Base-by-base conservation (phyloP, 1,140 invertebrate species). In the Hormaphis cornu region DNA sequence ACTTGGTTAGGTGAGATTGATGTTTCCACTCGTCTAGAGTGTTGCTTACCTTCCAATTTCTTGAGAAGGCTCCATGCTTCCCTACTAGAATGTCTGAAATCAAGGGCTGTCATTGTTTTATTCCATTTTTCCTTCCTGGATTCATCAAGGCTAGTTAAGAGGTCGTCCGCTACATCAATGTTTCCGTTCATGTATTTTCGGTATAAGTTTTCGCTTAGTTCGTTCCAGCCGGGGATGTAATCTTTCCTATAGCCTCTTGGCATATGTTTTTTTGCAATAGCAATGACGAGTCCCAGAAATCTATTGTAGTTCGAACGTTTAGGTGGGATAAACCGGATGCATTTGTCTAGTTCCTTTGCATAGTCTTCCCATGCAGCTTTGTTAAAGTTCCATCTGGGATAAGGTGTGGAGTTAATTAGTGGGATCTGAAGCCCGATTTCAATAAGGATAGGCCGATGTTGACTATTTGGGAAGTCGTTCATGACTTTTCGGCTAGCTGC, bases 371-470 rank as follows among this genome's bases (percentile, higher is more conserved):
- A 63, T 18, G 59, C 28, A 26, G 54, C 54, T 52, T 63, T 71
- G 24, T 46, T 24, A 33, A 71, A 61, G 33, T 70, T 71, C 63
- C 71, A 71, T 44, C 48, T 52, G 4, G 71, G 48, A 18, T 42
- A 18, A 20, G 71, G 40, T 7, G 44, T 26, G 26, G 70, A 70
- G 37, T 37, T 70, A 33, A 70, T 59, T 14, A 70, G 35, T 53
- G 40, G 70, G 16, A 70, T 61, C 12, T 28, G 35, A 9, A 70
- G 54, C 12, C 69, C 35, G 40, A 70, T 12, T 40, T 58, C 12
- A 37, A 59, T 42, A 12, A 46, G 30, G 6, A 56, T 37, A 37
- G 69, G 69, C 2, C 69, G 69, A 18, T 70, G 69, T 56, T 61
- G 69, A 33, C 37, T 70, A 3, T 7, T 18, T 14, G 69, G 69